Evolutionary conservation across 2,888 invertebrate genomes (phyloP).

Genomic region (Orthosia gracilis): DNA sequence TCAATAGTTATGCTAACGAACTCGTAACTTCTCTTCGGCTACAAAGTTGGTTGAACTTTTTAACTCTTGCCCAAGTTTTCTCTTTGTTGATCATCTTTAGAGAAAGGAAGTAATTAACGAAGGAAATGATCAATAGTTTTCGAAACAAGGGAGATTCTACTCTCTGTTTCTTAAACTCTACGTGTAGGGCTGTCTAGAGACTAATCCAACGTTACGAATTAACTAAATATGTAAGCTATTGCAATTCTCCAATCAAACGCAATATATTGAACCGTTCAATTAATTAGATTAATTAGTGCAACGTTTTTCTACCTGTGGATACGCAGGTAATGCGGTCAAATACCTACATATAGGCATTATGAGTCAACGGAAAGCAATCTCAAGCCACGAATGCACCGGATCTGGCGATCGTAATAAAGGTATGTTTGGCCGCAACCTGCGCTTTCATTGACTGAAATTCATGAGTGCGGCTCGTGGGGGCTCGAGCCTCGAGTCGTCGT

Average conservation of each 20-base stretch:
- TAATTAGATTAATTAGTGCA: slow-evolving; percentile 57
- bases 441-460: slow-evolving; percentile 74
- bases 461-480: slow-evolving; percentile 65
- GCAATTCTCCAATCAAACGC: slow-evolving; percentile 27
- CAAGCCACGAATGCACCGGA: slow-evolving; percentile 56
- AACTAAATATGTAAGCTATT: slow-evolving; percentile 42
- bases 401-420: slow-evolving; percentile 59
- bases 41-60: slow-evolving; percentile 36
- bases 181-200: background rate
- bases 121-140: slow-evolving; percentile 11
- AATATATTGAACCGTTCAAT: slow-evolving; percentile 32
- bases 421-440: slow-evolving; percentile 64
- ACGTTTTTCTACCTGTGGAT: slow-evolving; percentile 49
- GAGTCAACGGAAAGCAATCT: slow-evolving; percentile 64
- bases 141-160: background rate
- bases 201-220: slow-evolving; percentile 32
- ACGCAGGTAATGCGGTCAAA: slow-evolving; percentile 57
- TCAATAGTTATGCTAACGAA: slow-evolving; percentile 49
- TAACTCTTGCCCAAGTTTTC: slow-evolving; percentile 37
- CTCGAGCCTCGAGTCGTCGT: slow-evolving; percentile 50
- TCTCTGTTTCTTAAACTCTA: background rate
- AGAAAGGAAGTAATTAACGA: slow-evolving; percentile 18
- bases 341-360: slow-evolving; percentile 45
- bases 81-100: slow-evolving; percentile 34
- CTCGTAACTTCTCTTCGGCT: slow-evolving; percentile 23